Conservation (phyloP, 2,888 invertebrate genomes). For the Euclidia mi region DNA sequence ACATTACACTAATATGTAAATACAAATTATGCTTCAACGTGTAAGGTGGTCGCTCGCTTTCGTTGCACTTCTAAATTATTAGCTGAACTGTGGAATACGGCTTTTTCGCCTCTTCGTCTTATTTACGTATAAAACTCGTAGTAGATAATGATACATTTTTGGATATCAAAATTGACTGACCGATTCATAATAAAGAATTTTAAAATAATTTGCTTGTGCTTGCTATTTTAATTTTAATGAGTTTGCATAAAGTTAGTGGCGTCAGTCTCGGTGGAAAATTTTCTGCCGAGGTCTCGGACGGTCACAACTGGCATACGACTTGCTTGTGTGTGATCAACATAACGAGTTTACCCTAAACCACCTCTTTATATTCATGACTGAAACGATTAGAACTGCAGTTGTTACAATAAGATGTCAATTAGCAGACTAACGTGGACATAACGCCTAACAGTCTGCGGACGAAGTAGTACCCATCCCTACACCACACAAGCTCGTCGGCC, state of each 20-base stretch:
- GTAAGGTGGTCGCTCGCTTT: conserved; percentile 79
- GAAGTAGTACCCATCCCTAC: conserved; percentile 6
- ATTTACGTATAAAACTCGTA: conserved; percentile 46
- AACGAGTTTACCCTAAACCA: conserved; percentile 17
- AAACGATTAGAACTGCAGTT: background rate
- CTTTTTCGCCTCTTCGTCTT: conserved; percentile 60
- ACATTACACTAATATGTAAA: conserved; percentile 78
- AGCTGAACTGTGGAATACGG: conserved; percentile 64
- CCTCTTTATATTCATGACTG: background rate
- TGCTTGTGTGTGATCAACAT: conserved; percentile 42
- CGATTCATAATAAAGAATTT: conserved; percentile 60
- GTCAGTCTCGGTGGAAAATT: conserved; percentile 50
- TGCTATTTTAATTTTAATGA: conserved; percentile 67
- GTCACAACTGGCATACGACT: conserved; percentile 52
- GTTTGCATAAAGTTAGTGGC: conserved; percentile 58
- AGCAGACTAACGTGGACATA: conserved; percentile 23
- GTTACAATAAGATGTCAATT: conserved; percentile 47
- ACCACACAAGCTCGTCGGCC: conserved; percentile 57
- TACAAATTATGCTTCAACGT: conserved; percentile 77
- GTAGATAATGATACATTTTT: conserved; percentile 41
- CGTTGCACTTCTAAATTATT: conserved; percentile 79
- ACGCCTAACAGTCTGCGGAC: conserved; percentile 5
- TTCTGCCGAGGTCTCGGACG: conserved; percentile 49
- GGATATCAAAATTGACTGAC: conserved; percentile 70
- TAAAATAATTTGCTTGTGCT: conserved; percentile 71